Evolutionary conservation across 2,888 invertebrate genomes (phyloP).

Genomic region (Meganola albula): DNA sequence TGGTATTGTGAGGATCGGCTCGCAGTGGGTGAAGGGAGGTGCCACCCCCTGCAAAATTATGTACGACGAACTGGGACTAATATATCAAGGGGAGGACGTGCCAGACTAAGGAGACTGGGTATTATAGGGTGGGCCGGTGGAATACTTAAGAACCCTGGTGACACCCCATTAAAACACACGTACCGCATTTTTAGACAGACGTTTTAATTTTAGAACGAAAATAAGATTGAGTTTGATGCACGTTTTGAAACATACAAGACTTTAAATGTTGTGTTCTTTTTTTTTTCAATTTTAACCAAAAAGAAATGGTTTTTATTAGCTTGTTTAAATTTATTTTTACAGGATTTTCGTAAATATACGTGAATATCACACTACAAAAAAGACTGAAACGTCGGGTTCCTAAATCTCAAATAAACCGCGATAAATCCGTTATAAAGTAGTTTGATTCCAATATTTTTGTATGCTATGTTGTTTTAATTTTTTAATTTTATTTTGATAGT

Average conservation of each 20-base stretch:
- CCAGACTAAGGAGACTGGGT: slow-evolving; percentile 76
- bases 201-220: slow-evolving; percentile 65
- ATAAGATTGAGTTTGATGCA: slow-evolving; percentile 37
- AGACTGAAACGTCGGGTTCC: too few species aligned
- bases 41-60: slow-evolving; percentile 74
- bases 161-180: slow-evolving; percentile 77
- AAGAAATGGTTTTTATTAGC: too few species aligned
- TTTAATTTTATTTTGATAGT: too few species aligned
- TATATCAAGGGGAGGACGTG: slow-evolving; percentile 78
- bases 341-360: too few species aligned
- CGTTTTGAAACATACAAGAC: slow-evolving; percentile 33
- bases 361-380: too few species aligned
- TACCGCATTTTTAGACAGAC: slow-evolving; percentile 73
- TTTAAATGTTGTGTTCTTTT: too few species aligned
- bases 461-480: too few species aligned
- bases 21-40: slow-evolving; percentile 47
- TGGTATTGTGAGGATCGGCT: slow-evolving; percentile 69
- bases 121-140: slow-evolving; percentile 73
- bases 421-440: too few species aligned
- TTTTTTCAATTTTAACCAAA: too few species aligned
- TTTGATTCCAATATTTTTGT: too few species aligned
- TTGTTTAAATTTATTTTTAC: too few species aligned
- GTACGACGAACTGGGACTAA: slow-evolving; percentile 78
- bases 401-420: too few species aligned
- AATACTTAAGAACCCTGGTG: slow-evolving; percentile 77